Conservation (phyloP, 2,113 vertebrate species). For the Sturnus vulgaris region DNA sequence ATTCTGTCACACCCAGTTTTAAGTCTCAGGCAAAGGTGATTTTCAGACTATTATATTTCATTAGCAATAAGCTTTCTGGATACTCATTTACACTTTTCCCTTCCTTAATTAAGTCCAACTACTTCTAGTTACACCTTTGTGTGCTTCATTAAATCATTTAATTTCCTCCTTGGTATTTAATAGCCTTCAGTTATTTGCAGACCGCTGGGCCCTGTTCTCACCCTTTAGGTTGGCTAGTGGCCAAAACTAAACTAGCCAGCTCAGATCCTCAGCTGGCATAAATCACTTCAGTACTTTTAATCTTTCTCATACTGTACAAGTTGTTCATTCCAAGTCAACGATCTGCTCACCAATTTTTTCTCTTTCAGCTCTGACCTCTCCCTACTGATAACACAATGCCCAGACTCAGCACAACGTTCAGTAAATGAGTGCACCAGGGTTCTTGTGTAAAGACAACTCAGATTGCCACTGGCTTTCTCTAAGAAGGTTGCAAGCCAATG, state of each 20-base stretch:
- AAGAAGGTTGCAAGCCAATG: neutral
- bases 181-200: constrained; percentile 28
- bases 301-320: neutral
- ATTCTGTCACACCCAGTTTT: neutral
- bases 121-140: constrained; percentile 39
- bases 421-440: neutral
- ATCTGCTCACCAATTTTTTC: neutral
- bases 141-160: constrained; percentile 52
- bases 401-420: neutral
- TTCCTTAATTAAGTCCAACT: constrained; percentile 46
- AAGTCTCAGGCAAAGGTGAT: neutral
- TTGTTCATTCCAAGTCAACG: neutral
- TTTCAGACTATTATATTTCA: constrained; percentile 24
- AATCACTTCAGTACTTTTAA: constrained; percentile 20
- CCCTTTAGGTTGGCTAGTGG: constrained; percentile 28
- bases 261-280: constrained; percentile 14
- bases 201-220: constrained; percentile 1
- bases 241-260: constrained; percentile 50
- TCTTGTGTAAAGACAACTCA: neutral
- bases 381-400: neutral
- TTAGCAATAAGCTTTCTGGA: constrained; percentile 7
- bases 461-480: neutral
- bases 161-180: constrained; percentile 48
- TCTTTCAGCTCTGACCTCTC: constrained; percentile 15
- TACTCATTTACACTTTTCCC: constrained; percentile 26